Evolutionary conservation across 53 echinoderm and acorn worm species (phyloP).

Genomic region (Apostichopus leukothele): DNA sequence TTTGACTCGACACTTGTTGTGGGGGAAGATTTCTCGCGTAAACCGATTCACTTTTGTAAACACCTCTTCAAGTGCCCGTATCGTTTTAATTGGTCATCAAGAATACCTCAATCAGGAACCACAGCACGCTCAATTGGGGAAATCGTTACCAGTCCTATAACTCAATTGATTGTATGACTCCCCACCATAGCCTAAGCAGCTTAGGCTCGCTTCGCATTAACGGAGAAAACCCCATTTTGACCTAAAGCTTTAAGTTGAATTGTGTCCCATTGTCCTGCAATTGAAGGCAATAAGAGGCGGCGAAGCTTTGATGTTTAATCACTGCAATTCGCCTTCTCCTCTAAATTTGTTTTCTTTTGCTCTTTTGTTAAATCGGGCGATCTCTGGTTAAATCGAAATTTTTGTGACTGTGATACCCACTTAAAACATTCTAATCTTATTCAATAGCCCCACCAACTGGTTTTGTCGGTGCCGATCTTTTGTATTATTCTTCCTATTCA

Average conservation of each 20-base stretch:
- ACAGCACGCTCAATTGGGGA: constrained; percentile 13
- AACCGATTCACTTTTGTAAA: constrained; percentile 35
- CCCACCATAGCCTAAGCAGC: constrained; percentile 16
- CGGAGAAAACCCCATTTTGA: neutral
- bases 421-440: constrained; percentile 29
- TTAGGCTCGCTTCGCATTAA: neutral
- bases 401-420: constrained; percentile 13
- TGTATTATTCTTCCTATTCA: constrained; percentile 24
- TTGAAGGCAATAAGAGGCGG: constrained; percentile 10
- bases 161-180: constrained; percentile 20
- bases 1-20: constrained; percentile 27
- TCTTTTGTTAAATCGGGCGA: neutral
- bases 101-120: constrained; percentile 25
- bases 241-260: constrained; percentile 18
- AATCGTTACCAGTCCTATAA: constrained; percentile 3
- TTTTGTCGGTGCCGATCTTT: constrained; percentile 2
- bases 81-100: constrained; percentile 31
- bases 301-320: constrained; percentile 29
- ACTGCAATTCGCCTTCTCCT: constrained; percentile 10
- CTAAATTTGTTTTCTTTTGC: constrained; percentile 28
- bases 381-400: constrained; percentile 7
- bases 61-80: constrained; percentile 22
- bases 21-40: constrained; percentile 25
- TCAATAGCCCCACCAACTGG: constrained; percentile 43
- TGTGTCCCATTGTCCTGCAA: neutral